These are phyloP conservation scores for Polyploca ridens DNA, from an alignment of 2,888 invertebrate species.

Conservation along the genomic window DNA sequence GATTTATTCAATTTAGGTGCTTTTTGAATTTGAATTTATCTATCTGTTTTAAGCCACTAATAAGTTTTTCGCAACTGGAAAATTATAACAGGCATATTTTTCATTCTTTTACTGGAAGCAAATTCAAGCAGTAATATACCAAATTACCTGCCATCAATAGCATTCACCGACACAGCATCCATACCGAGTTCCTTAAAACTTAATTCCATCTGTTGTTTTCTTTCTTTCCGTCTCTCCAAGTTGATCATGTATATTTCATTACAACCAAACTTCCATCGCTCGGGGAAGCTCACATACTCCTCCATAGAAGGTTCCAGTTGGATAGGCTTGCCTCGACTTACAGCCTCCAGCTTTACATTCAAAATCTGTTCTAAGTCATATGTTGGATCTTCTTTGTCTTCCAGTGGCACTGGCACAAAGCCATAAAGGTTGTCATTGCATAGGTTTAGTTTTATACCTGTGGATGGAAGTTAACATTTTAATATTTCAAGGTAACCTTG, in stretches of 20 bases:
- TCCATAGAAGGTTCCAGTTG: conserved; percentile 68
- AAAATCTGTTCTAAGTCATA: conserved; percentile 89
- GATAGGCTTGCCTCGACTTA: conserved; percentile 84
- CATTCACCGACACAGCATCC: conserved; percentile 89
- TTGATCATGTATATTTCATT: conserved; percentile 97
- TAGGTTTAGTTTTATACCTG: conserved; percentile 68
- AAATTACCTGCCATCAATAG: conserved; percentile 93
- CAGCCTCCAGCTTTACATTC: conserved; percentile 90
- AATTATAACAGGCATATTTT: too few relatives aligned
- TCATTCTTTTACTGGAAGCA: too few relatives aligned
- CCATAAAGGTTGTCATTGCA: conserved; percentile 94
- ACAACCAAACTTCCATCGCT: conserved; percentile 87
- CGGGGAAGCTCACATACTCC: conserved; percentile 60
- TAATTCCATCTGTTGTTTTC: conserved; percentile 90
- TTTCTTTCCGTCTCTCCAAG: conserved; percentile 91
- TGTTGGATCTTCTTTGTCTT: conserved; percentile 85
- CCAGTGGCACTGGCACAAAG: conserved; percentile 91
- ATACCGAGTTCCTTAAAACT: conserved; percentile 93
- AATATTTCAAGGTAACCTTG: not conserved
- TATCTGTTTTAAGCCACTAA: too few relatives aligned
- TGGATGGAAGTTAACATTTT: not conserved
- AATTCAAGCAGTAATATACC: too few relatives aligned
- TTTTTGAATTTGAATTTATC: too few relatives aligned
- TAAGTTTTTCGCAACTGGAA: too few relatives aligned
- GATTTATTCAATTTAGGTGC: too few relatives aligned